phyloP scores from a whole-genome alignment of 2,888 invertebrate genomes.

The Xanthorhoe designata region DNA sequence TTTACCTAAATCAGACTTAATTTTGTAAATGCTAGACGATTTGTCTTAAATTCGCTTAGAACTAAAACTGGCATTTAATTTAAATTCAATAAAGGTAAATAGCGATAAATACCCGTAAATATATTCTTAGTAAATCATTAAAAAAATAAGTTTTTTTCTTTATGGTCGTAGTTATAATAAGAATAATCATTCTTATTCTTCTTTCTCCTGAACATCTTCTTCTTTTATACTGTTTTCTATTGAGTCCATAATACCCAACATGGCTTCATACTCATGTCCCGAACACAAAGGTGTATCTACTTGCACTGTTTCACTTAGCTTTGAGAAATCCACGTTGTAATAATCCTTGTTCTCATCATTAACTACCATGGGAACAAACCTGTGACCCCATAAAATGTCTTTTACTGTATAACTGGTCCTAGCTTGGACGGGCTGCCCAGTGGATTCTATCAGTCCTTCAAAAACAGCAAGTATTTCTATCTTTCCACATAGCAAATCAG shows the following conservation, averaged over 20 bases:
- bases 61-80: too few species aligned
- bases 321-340: constrained; percentile 95
- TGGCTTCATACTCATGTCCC: constrained; percentile 86
- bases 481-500: constrained; percentile 93
- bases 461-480: constrained; percentile 95
- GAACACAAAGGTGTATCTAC: constrained; percentile 95
- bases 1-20: neutral
- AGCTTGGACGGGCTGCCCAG: constrained; percentile 93
- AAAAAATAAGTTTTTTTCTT: too few species aligned
- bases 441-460: constrained; percentile 96
- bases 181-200: neutral
- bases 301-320: constrained; percentile 93
- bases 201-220: neutral
- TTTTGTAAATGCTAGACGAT: neutral
- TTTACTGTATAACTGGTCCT: constrained; percentile 92
- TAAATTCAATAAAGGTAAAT: too few species aligned
- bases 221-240: constrained; percentile 12
- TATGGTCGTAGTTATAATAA: neutral
- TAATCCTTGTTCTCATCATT: constrained; percentile 89
- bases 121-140: too few species aligned
- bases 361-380: constrained; percentile 91
- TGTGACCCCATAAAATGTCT: constrained; percentile 95
- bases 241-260: constrained; percentile 39
- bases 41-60: neutral
- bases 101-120: too few species aligned